phyloP scores from a whole-genome alignment of 1,140 invertebrate genomes.

The Thaumetopoea pityocampa region DNA sequence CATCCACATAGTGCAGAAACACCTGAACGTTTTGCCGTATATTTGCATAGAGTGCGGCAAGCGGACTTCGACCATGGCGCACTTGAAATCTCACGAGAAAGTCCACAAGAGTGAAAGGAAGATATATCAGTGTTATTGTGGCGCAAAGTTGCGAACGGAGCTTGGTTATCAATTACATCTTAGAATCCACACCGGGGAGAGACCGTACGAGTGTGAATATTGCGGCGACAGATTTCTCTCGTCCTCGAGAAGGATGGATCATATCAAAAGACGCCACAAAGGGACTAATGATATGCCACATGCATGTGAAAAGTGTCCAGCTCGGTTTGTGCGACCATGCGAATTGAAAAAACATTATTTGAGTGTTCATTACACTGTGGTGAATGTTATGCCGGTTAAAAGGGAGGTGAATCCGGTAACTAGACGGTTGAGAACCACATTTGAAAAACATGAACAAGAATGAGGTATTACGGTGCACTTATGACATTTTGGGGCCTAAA shows the following conservation, averaged over 20 bases:
- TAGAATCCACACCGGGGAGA: conserved; percentile 83
- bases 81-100: conserved; percentile 54
- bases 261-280: conserved; percentile 55
- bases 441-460: not conserved
- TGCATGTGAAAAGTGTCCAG: conserved; percentile 37
- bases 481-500: no score
- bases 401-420: conserved; percentile 3
- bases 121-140: conserved; percentile 57
- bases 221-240: conserved; percentile 77
- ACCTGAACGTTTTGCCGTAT: conserved; percentile 57
- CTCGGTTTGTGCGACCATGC: conserved; percentile 48
- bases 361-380: conserved; percentile 22
- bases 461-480: no score
- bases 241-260: conserved; percentile 53
- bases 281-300: conserved; percentile 38
- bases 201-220: conserved; percentile 83
- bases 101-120: conserved; percentile 50
- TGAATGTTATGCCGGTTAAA: conserved; percentile 17
- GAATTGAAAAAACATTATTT: conserved; percentile 51
- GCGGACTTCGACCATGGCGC: conserved; percentile 55
- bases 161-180: conserved; percentile 55
- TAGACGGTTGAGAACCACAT: conserved; percentile 3
- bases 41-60: conserved; percentile 61
- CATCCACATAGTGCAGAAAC: conserved; percentile 65
- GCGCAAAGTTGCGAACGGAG: conserved; percentile 43